Evolutionary conservation across 2,888 invertebrate species (phyloP).

Genomic region (Cryptocephalus moraei): DNA sequence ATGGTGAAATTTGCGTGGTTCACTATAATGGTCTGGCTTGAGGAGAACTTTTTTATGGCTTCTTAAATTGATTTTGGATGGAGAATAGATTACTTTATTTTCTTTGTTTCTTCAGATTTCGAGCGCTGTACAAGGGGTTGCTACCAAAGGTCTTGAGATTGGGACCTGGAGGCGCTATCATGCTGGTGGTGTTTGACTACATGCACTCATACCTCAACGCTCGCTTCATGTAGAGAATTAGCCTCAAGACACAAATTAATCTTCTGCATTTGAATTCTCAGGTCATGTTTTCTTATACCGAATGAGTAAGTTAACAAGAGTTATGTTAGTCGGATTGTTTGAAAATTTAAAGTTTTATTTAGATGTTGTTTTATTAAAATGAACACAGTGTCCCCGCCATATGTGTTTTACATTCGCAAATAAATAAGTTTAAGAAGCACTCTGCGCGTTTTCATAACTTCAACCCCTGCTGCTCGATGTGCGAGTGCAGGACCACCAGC

Average conservation of each 20-base stretch:
- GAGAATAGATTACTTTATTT: too few relatives aligned
- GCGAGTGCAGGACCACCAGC: slow-evolving; percentile 31
- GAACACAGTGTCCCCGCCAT: background rate
- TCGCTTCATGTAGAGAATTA: slow-evolving; percentile 21
- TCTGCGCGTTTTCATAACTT: slow-evolving; percentile 8
- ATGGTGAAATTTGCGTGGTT: too few relatives aligned
- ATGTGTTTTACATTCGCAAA: background rate
- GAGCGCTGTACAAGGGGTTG: slow-evolving; percentile 85
- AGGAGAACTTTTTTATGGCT: too few relatives aligned
- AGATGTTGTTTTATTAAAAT: background rate
- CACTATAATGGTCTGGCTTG: too few relatives aligned
- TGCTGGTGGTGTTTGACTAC: slow-evolving; percentile 87
- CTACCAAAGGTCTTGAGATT: slow-evolving; percentile 83
- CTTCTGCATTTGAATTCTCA: too few relatives aligned
- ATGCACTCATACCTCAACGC: slow-evolving; percentile 62
- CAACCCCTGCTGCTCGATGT: slow-evolving; percentile 27
- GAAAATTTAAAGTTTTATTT: too few relatives aligned
- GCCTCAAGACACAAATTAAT: too few relatives aligned
- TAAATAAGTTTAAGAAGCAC: background rate
- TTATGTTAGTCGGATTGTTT: too few relatives aligned
- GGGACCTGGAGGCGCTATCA: slow-evolving; percentile 91
- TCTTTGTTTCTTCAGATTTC: slow-evolving; percentile 48
- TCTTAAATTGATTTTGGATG: too few relatives aligned
- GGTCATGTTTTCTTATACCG: too few relatives aligned
- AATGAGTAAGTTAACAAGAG: too few relatives aligned